Evolutionary conservation across 2,888 invertebrate genomes (phyloP), one percentile per base, ranked within the genome.

Genomic region (Cataglyphis livida): DNA sequence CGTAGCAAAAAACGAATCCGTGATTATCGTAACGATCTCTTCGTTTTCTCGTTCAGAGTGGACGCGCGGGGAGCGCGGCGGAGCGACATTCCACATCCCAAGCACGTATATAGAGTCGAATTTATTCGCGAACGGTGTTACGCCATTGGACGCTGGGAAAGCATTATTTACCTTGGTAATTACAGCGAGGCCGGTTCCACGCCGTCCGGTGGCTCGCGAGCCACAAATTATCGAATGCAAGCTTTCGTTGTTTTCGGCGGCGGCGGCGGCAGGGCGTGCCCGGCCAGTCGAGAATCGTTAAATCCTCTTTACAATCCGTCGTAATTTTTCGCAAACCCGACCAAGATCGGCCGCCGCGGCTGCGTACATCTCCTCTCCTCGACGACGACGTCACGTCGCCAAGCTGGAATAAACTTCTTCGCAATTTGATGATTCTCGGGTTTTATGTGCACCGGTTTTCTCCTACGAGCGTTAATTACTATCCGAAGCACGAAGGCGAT

Each of bases 91-190:
- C 86, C 87, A 84, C 86, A 91, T 85, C 78, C 91, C 61, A 84
- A 83, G 89, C 91, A 91, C 91, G 91, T 91, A 91, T 89, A 84
- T 87, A 84, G 87, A 85, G 86, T 86, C 90, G 91, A 90, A 91
- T 91, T 91, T 91, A 91, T 91, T 91, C 90, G 87, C 73, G 87
- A 86, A 85, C 90, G 85, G 86, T 74, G 90, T 84, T 88, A 89
- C 91, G 91, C 90, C 87, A 91, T 91, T 91, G 91, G 91, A 84
- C 85, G 84, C 64, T 74, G 84, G 75, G 81, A 85, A 89, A 92
- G 90, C 92, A 91, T 92, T 92, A 92, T 92, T 92, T 92, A 92
- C 92, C 91, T 91, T 90, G 91, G 91, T 92, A 92, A 92, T 92
- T 92, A 92, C 91, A 91, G 88, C 89, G 90, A 87, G 90, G 89